Base-by-base conservation (phyloP, 2,113 vertebrate species). In the Platichthys flesus region DNA sequence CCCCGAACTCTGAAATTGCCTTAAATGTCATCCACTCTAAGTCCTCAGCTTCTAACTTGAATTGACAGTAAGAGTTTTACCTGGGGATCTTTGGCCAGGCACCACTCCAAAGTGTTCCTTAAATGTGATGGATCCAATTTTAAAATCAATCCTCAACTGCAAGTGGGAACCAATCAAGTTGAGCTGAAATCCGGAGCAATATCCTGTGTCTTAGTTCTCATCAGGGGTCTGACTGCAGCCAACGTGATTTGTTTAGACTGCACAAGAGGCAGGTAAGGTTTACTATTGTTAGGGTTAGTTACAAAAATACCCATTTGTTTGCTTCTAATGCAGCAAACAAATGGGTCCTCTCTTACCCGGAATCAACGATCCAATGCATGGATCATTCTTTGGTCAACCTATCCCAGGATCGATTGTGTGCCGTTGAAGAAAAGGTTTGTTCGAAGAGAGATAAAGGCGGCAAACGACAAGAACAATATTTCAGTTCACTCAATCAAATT, bases 91-190 rank as follows among this genome's bases (percentile, higher is more conserved):
- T 63, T 78, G 62, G 10, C 78, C 70, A 71, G 85, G 76, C 76
- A 23, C 31, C 1, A 23, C 55, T 68, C 81, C 83, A 84, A 80
- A 73, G 57, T 60, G 65, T 56, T 60, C 58, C 52, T 65, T 77
- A 42, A 71, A 76, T 52, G 65, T 75, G 67, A 89, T 85, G 81
- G 67, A 86, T 89, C 5, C 78, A 67, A 55, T 51, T 72, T 88
- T 81, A 55, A 81, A 82, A 79, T 86, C 56, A 84, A 79, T 76
- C 55, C 56, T 60, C 35, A 74, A 62, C 73, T 74, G 54, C 23
- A 63, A 78, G 66, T 31, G 16, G 72, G 21, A 67, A 73, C 67
- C 57, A 37, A 63, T 73, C 31, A 82, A 82, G 63, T 62, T 61
- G 26, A 81, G 67, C 72, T 62, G 23, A 40, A 67, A 59, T 1